These are phyloP conservation scores for Littorina saxatilis DNA, from an alignment of 1,140 invertebrate genomes.

Conservation along the genomic window DNA sequence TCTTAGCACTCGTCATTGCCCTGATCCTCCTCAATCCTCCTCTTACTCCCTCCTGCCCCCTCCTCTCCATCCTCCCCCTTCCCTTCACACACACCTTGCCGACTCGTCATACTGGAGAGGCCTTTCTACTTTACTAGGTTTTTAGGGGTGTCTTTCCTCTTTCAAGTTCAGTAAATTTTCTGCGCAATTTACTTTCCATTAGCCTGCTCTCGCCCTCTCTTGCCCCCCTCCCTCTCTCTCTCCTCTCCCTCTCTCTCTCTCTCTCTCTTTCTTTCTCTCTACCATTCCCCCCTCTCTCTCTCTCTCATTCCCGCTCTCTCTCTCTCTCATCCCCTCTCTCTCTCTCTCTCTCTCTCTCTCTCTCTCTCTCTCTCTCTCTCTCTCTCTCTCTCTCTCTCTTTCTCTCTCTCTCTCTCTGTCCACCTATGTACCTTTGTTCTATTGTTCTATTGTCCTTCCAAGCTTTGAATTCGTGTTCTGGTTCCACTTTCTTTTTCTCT, in stretches of 20 bases:
- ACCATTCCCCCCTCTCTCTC: too few species aligned
- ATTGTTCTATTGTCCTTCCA: background rate
- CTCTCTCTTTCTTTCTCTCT: conserved; percentile 56
- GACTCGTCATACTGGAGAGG: background rate
- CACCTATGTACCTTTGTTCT: background rate
- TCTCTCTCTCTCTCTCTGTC: background rate
- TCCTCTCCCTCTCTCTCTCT: conserved; percentile 50
- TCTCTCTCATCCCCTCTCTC: conserved; percentile 6
- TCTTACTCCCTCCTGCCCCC: conserved; percentile 73
- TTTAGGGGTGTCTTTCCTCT: too few species aligned
- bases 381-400: conserved; percentile 8
- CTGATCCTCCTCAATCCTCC: background rate
- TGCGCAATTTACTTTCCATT: background rate
- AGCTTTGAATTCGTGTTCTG: too few species aligned
- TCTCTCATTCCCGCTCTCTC: background rate
- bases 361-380: conserved; percentile 11
- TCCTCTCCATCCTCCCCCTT: conserved; percentile 10
- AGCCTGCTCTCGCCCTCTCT: background rate
- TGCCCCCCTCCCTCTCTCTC: conserved; percentile 34
- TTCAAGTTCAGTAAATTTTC: too few species aligned
- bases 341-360: conserved; percentile 15
- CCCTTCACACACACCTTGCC: background rate
- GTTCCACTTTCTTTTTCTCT: too few species aligned
- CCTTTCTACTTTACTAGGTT: background rate
- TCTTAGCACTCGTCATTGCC: too few species aligned